Evolutionary conservation across 1,140 invertebrate genomes (phyloP).

Genomic region (Thaumatotibia leucotreta): DNA sequence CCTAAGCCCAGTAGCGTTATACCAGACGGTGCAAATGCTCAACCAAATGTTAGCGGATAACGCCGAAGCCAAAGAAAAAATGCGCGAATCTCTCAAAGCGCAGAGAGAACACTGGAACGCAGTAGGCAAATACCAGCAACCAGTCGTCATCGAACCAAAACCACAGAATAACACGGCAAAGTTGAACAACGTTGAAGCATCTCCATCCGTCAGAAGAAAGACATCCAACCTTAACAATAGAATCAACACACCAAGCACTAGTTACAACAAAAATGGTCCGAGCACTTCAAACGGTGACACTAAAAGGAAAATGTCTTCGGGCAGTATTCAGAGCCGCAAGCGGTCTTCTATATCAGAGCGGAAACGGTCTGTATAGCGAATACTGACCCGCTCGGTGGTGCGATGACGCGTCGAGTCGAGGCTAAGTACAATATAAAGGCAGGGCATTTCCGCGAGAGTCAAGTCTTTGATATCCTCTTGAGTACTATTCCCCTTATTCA

Average conservation of each 20-base stretch:
- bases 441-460: neutral
- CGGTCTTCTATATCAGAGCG: conserved; percentile 68
- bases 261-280: conserved; percentile 49
- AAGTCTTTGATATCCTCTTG: too few relatives aligned
- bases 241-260: conserved; percentile 47
- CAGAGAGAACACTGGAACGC: conserved; percentile 69
- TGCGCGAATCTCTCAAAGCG: conserved; percentile 56
- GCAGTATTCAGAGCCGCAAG: conserved; percentile 64
- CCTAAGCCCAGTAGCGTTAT: conserved; percentile 90
- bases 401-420: conserved; percentile 17
- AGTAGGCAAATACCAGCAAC: conserved; percentile 64
- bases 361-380: conserved; percentile 70
- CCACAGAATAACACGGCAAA: conserved; percentile 44
- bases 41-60: conserved; percentile 83
- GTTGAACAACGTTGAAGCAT: conserved; percentile 60
- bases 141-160: conserved; percentile 55
- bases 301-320: conserved; percentile 66
- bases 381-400: conserved; percentile 20
- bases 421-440: conserved; percentile 21
- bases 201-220: conserved; percentile 64
- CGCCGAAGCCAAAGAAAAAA: conserved; percentile 72
- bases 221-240: conserved; percentile 62
- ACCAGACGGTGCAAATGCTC: conserved; percentile 88
- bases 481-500: too few relatives aligned
- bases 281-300: conserved; percentile 40